Evolutionary conservation across 2,113 vertebrate species (phyloP), one percentile per base, ranked within the genome.

Genomic region (Sinocyclocheilus anophthalmus): DNA sequence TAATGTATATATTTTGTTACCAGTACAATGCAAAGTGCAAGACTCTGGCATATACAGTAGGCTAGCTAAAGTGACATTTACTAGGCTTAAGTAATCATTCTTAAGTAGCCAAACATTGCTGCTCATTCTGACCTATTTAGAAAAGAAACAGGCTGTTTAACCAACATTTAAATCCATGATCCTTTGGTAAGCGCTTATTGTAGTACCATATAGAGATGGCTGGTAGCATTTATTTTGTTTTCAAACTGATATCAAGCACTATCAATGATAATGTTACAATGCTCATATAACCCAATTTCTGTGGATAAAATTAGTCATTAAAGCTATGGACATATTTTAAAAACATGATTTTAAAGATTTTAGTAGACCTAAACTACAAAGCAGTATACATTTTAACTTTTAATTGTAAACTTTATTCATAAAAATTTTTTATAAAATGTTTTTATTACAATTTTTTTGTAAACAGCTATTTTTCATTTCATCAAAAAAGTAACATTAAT

Each of bases 1-100:
- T 83, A 83, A 81, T 82, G 50, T 48, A 65, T 65, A 83, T 61
- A n/a, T 30, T 84, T 50, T 4, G 42, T 76, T 76, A 76, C 22
- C 12, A 24, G n/a, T 22, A 75, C 72, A 75, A 75, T 48, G 72
- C 42, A 75, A 48, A 75, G 39, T 48, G 22, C 39, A 75, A 26
- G 72, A 76, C 42, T 24, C 5, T 14, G 5, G 72, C 39, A 48
- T 48, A 48, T 16, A 18, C 53, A 55, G 53, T 16, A 39, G 69
- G 30, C 67, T 4, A 45, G 22, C 72, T 48, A 78, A 33, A 78
- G 42, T 53, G 50, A 12, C 76, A 30, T 57, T 78, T 33, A 33
- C 26, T 55, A 42, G 50, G 76, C 76, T 78, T 55, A 33, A 78
- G 50, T 78, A 53, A 57, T 57, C 26, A 26, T 26, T 26, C 50